Percentiles rank a stretch among this genome's conserved stretches.
These are phyloP conservation scores for Todiramphus chloris DNA, from an alignment of 2,113 vertebrate genomes.

Conservation along the genomic window DNA sequence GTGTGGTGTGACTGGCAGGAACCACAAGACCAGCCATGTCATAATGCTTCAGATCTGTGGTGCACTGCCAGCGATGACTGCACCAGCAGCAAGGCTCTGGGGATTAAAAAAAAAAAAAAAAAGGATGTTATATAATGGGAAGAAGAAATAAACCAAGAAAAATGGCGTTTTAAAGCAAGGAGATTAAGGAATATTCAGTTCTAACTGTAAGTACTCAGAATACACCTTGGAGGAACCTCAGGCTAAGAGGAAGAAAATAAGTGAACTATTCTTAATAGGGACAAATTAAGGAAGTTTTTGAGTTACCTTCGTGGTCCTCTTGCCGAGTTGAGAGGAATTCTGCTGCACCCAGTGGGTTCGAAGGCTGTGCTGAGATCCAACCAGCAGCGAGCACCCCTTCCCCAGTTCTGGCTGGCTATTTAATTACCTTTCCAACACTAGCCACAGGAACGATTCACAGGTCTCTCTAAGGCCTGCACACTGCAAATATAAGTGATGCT, in stretches of 20 bases:
- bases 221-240: neutral
- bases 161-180: neutral
- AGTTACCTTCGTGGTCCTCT: neutral
- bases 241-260: neutral
- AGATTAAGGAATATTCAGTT: neutral
- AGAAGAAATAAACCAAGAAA: neutral
- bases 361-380: neutral
- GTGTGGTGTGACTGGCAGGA: neutral
- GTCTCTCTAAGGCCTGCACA: neutral
- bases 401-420: neutral
- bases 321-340: neutral
- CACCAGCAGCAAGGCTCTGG: neutral
- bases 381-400: neutral
- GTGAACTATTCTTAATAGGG: neutral
- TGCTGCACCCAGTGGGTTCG: neutral
- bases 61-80: neutral
- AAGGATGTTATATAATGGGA: neutral
- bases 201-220: neutral
- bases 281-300: neutral
- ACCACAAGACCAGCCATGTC: neutral
- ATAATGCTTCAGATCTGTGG: neutral
- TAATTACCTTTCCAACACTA: neutral
- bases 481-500: neutral
- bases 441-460: neutral
- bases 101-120: too few species aligned